Base-by-base conservation (phyloP, 2,797 vertebrate species). In the Halcyon chelicuti region DNA sequence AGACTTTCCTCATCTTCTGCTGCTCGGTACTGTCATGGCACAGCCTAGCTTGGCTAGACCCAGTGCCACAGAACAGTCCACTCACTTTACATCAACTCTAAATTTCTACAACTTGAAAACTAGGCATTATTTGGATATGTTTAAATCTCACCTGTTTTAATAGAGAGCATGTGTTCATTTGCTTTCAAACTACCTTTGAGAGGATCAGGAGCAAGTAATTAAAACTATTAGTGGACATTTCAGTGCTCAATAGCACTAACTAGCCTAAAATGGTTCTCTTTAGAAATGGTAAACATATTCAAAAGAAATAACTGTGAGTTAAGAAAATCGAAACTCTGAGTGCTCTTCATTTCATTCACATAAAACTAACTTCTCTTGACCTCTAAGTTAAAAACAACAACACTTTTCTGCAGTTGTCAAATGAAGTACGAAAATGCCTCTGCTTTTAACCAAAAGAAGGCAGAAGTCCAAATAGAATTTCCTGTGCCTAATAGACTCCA, bases 171-270 rank as follows among this genome's bases (percentile, higher is more conserved):
- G 80, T 35, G 52, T 44, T 93, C 39, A 86, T 94, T 94, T 96
- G 66, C 88, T 88, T 94, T 81, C 70, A 84, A 91, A 93, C 58
- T 90, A 93, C 82, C 70, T 95, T 84, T 73, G 66, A 93, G 91
- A 90, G 60, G 62, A 88, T 73, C 76, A 52, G 25, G 35, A 96
- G 62, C 42, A 73, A 84, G 76, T 89, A 83, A 88, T 94, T 94
- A 96, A 83, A 95, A 94, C 89, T 93, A 70, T 78, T 91, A 93
- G 66, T 81, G 93, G 89, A 66, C 77, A 84, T 91, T 90, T 84
- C 85, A 60, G 46, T 68, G 78, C 82, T 89, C 72, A 92, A 44
- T 52, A 86, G 81, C 65, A 89, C 79, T 78, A 65, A 62, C 51
- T 54, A 75, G 74, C 35, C 49, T 76, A 46, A 92, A 93, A 91